These are phyloP conservation scores for Acrocyrtus sp. DNA, from an alignment of 2,888 invertebrate species.

Conservation along the genomic window DNA sequence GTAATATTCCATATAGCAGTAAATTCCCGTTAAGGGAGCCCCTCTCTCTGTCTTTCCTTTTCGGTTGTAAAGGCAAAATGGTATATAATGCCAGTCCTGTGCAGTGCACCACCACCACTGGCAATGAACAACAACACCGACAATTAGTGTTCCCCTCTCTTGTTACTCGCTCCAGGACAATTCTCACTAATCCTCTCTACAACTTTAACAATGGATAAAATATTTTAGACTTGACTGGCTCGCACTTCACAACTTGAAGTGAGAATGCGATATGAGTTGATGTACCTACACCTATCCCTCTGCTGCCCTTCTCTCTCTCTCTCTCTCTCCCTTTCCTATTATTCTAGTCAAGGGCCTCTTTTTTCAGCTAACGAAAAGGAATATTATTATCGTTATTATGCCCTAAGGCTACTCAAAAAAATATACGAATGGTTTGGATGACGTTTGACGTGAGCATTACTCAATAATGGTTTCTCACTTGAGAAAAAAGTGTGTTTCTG, in stretches of 20 bases:
- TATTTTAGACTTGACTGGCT: background rate
- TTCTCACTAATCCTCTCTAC: slow-evolving; percentile 5
- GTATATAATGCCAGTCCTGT: slow-evolving; percentile 15
- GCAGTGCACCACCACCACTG: background rate
- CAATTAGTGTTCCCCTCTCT: slow-evolving; percentile 43
- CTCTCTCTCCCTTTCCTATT: slow-evolving; percentile 17
- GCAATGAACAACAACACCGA: slow-evolving; percentile 46
- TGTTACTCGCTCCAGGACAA: slow-evolving; percentile 29
- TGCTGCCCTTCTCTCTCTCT: slow-evolving; percentile 31
- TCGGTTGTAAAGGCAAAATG: background rate
- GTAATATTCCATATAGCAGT: no score
- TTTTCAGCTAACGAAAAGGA: slow-evolving; percentile 1
- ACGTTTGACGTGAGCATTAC: background rate
- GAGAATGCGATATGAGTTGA: slow-evolving; percentile 5
- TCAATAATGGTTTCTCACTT: background rate
- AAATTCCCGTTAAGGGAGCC: background rate
- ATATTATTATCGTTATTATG: background rate
- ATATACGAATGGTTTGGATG: no score
- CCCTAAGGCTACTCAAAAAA: background rate
- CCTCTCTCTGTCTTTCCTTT: no score
- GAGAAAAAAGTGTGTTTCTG: no score
- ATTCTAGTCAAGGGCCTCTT: slow-evolving; percentile 42
- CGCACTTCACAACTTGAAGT: slow-evolving; percentile 5
- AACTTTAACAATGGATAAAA: slow-evolving; percentile 1
- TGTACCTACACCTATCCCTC: no score